Evolutionary conservation across 2,888 invertebrate species (phyloP).

Genomic region (Zeuzera pyrina): DNA sequence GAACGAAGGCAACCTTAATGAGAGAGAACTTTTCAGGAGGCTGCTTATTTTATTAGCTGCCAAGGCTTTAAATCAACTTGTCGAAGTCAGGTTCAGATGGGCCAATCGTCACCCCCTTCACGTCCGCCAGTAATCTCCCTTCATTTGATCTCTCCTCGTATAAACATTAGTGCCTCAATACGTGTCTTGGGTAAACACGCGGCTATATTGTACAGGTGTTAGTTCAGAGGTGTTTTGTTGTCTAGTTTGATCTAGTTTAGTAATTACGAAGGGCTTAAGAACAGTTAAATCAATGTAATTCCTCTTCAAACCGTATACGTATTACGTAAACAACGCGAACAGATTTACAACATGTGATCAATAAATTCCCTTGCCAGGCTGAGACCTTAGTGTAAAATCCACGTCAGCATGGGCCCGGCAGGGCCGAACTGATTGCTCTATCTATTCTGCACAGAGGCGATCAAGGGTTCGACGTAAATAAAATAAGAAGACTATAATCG

Average conservation of each 20-base stretch:
- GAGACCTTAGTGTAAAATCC: slow-evolving; percentile 39
- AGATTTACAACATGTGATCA: slow-evolving; percentile 59
- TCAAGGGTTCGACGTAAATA: slow-evolving; percentile 42
- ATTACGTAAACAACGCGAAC: slow-evolving; percentile 42
- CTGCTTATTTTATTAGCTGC: slow-evolving; percentile 41
- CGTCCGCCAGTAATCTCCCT: slow-evolving; percentile 34
- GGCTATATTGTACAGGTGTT: too few species aligned
- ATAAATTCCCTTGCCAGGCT: slow-evolving; percentile 50
- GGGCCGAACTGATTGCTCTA: slow-evolving; percentile 60
- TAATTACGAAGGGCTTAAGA: slow-evolving; percentile 18
- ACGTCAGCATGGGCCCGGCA: slow-evolving; percentile 49
- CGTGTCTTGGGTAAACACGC: slow-evolving; percentile 19
- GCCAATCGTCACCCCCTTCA: slow-evolving; percentile 36
- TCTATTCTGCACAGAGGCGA: too few species aligned
- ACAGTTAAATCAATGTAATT: slow-evolving; percentile 13
- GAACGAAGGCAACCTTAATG: too few species aligned
- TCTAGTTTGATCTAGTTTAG: slow-evolving; percentile 23
- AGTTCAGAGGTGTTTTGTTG: slow-evolving; percentile 17
- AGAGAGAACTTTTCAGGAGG: slow-evolving; percentile 34
- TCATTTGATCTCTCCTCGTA: slow-evolving; percentile 33
- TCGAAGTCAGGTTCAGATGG: slow-evolving; percentile 36
- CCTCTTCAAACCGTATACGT: slow-evolving; percentile 18
- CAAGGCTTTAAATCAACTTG: slow-evolving; percentile 36
- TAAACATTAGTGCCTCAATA: slow-evolving; percentile 21
- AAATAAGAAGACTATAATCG: slow-evolving; percentile 51